Evolutionary conservation across 2,113 vertebrate species (phyloP).

Genomic region (Gymnobelideus leadbeateri): DNA sequence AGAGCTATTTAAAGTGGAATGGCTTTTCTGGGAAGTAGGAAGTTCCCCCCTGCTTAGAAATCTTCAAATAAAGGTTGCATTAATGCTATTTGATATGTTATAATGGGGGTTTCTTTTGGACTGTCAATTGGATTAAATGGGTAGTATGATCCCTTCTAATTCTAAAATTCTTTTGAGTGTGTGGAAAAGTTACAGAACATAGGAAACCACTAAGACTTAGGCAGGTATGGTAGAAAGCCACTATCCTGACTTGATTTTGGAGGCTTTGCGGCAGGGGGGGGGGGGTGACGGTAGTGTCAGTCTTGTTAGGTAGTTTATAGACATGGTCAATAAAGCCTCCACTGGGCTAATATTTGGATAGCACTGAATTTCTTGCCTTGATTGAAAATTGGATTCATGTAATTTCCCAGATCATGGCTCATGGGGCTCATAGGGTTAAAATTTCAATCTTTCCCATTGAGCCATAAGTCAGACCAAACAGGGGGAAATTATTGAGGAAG

Average conservation of each 20-base stretch:
- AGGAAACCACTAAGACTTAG: not conserved
- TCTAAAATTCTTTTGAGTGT: not conserved
- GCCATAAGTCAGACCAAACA: not conserved
- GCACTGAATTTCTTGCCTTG: not conserved
- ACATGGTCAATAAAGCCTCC: not conserved
- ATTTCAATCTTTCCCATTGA: not conserved
- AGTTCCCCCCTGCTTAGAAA: not conserved
- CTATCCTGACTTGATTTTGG: not conserved
- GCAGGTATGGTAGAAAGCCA: not conserved
- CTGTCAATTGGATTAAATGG: not conserved
- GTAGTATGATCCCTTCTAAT: not conserved
- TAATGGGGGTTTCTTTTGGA: not conserved
- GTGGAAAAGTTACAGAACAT: not conserved
- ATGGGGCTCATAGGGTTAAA: not conserved
- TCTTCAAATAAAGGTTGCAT: not conserved
- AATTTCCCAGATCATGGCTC: not conserved
- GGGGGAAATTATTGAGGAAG: not conserved
- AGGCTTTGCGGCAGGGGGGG: too few species aligned
- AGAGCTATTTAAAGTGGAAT: not conserved
- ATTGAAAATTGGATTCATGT: not conserved
- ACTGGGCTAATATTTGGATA: not conserved
- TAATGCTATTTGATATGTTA: not conserved
- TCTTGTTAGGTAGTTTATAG: not conserved
- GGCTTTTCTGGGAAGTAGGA: not conserved
- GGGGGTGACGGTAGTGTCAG: not conserved